Conservation (phyloP, 2,113 vertebrate species). For the Tychaedon coryphoeus region DNA sequence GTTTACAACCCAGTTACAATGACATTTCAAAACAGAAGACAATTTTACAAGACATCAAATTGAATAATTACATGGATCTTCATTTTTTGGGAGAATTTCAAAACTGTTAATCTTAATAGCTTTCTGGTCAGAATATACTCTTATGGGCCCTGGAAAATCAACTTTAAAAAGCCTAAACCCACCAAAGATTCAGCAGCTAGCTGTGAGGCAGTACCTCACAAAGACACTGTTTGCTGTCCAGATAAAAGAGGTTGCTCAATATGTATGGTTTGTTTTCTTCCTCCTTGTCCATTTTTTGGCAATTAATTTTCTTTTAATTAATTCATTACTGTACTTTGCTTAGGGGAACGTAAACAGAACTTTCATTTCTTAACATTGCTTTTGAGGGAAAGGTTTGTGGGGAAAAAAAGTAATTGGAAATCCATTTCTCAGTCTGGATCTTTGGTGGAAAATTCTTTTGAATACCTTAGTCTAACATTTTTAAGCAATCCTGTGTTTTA, state of each 20-base stretch:
- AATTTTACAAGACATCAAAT: background rate
- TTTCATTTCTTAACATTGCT: background rate
- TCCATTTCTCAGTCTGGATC: background rate
- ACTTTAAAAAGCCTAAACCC: background rate
- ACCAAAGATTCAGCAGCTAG: background rate
- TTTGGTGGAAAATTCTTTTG: background rate
- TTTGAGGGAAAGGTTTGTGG: background rate
- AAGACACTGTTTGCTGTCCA: background rate
- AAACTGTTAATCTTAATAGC: background rate
- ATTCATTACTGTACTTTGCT: background rate
- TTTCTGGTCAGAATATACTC: background rate
- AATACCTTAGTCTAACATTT: background rate
- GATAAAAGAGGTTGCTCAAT: background rate
- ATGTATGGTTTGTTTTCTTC: background rate
- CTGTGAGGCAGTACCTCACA: background rate
- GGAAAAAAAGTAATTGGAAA: background rate
- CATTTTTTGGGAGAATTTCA: background rate
- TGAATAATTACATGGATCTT: background rate
- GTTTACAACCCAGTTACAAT: background rate
- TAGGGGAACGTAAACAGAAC: background rate
- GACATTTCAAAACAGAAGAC: background rate
- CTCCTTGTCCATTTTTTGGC: background rate
- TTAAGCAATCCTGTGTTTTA: background rate
- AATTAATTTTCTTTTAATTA: background rate
- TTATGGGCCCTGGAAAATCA: background rate